Percentiles rank a stretch among this genome's conserved stretches.
phyloP scores from a whole-genome alignment of 30 jellyfish, hydroid and myxozoan genomes.

The Aurelia aurita complex sp. Pacific region DNA sequence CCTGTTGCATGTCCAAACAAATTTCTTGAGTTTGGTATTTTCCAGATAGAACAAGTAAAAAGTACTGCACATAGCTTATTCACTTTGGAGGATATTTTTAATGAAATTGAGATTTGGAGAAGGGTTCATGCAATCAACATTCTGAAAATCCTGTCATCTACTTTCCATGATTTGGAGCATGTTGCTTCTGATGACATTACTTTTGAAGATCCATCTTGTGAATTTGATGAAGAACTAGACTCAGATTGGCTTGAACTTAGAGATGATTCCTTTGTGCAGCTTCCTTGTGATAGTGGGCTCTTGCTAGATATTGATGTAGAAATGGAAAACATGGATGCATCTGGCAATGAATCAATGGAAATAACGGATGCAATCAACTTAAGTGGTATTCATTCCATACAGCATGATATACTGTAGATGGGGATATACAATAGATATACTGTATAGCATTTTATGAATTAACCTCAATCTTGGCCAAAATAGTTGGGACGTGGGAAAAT shows the following conservation, averaged over 20 bases:
- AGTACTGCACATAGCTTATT: not conserved
- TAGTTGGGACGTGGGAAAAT: too few relatives aligned
- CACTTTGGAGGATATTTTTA: not conserved
- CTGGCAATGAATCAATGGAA: not conserved
- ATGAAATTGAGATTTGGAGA: constrained; percentile 9
- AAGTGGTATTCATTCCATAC: too few relatives aligned
- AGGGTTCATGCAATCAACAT: not conserved
- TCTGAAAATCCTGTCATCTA: not conserved
- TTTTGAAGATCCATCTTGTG: not conserved
- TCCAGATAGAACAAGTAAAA: not conserved
- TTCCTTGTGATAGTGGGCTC: not conserved
- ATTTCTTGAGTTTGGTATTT: constrained; percentile 1
- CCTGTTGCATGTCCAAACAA: constrained; percentile 9
- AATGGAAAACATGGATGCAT: not conserved
- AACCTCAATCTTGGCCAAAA: too few relatives aligned
- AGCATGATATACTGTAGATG: too few relatives aligned
- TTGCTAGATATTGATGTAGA: not conserved
- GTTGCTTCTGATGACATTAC: not conserved
- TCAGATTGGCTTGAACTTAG: constrained; percentile 6
- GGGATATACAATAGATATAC: too few relatives aligned
- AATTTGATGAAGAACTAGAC: not conserved
- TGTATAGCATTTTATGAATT: too few relatives aligned
- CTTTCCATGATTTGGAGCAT: not conserved
- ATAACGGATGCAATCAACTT: too few relatives aligned
- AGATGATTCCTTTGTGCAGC: not conserved